phyloP scores from a whole-genome alignment of 2,113 vertebrate species.

The Archocentrus centrarchus region DNA sequence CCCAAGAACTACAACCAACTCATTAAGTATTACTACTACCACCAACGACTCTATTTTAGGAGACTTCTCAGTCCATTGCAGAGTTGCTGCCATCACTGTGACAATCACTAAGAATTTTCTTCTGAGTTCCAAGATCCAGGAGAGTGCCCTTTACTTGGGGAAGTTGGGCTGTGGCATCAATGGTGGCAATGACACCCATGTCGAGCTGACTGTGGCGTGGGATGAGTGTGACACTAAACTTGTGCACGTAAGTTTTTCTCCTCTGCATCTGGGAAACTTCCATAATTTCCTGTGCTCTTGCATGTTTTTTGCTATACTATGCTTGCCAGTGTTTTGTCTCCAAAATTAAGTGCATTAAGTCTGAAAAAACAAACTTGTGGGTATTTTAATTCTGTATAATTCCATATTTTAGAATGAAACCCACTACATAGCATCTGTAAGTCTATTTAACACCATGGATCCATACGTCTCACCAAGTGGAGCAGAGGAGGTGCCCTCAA shows the following conservation, averaged over 20 bases:
- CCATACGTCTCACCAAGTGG: constrained; percentile 17
- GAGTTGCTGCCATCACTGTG: constrained; percentile 76
- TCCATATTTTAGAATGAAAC: constrained; percentile 83
- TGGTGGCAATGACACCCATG: constrained; percentile 77
- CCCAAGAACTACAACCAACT: neutral
- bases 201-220: constrained; percentile 83
- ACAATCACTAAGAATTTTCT: constrained; percentile 81
- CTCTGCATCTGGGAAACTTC: neutral
- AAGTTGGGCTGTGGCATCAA: constrained; percentile 78
- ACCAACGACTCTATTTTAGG: neutral
- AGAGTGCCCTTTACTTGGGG: constrained; percentile 84
- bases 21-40: neutral
- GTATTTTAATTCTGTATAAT: neutral
- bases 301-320: neutral
- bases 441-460: constrained; percentile 74
- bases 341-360: neutral
- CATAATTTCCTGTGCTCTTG: neutral
- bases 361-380: neutral
- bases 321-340: neutral
- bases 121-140: constrained; percentile 73
- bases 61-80: constrained; percentile 81
- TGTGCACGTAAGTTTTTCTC: constrained; percentile 77
- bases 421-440: constrained; percentile 77
- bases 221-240: constrained; percentile 79
- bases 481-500: constrained; percentile 59